Evolutionary conservation across 1,140 invertebrate species (phyloP).

Genomic region (Druon quercuslanigerum): DNA sequence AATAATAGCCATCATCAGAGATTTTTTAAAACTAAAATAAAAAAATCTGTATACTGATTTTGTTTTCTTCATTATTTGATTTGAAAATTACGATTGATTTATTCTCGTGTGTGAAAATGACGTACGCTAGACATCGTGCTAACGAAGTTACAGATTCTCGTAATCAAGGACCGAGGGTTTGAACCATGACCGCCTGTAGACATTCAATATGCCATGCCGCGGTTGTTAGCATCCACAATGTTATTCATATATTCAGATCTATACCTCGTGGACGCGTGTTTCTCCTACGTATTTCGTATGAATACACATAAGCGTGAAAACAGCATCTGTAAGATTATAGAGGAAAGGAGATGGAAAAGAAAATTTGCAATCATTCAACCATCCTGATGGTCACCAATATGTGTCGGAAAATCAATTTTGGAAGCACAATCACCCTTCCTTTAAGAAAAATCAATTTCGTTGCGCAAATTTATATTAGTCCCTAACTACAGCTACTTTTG

Average conservation of each 20-base stretch:
- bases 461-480: no score
- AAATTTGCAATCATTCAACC: neutral
- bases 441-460: no score
- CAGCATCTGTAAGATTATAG: neutral
- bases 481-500: no score
- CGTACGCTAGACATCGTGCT: conserved; percentile 63
- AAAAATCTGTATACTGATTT: no score
- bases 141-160: conserved; percentile 73
- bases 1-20: no score
- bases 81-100: neutral
- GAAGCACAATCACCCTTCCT: no score
- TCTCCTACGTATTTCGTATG: conserved; percentile 58
- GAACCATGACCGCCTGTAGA: conserved; percentile 63
- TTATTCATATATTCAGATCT: conserved; percentile 74
- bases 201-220: conserved; percentile 72
- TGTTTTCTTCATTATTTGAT: neutral
- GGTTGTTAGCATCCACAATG: conserved; percentile 72
- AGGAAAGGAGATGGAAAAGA: conserved; percentile 35
- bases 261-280: conserved; percentile 62
- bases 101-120: conserved; percentile 22
- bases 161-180: conserved; percentile 66
- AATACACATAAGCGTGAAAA: conserved; percentile 24
- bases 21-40: no score
- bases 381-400: no score
- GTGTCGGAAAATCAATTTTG: no score